Conservation (phyloP, 2,888 invertebrate species). For the Perizoma affinitatum region DNA sequence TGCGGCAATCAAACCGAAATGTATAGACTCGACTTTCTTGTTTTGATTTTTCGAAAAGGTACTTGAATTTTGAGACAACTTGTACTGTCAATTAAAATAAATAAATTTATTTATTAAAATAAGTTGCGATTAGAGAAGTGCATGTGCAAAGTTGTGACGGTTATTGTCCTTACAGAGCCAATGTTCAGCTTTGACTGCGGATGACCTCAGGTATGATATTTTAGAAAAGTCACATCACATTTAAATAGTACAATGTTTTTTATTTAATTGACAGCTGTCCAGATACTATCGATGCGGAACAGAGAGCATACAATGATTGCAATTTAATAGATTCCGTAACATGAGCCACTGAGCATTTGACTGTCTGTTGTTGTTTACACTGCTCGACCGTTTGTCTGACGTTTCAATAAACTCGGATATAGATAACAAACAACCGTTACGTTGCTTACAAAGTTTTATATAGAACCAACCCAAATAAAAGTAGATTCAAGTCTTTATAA, state of each 20-base stretch:
- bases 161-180: too few species aligned
- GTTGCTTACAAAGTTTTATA: too few species aligned
- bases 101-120: too few species aligned
- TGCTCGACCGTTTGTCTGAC: slow-evolving; percentile 18
- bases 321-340: slow-evolving; percentile 28
- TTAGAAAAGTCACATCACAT: slow-evolving; percentile 10
- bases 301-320: slow-evolving; percentile 14
- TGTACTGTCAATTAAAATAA: too few species aligned
- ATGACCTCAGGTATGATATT: neutral
- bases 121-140: too few species aligned
- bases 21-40: slow-evolving; percentile 13
- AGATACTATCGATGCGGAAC: slow-evolving; percentile 17
- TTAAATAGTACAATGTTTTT: slow-evolving; percentile 19
- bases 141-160: too few species aligned
- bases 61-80: too few species aligned
- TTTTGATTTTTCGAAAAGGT: neutral
- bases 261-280: slow-evolving; percentile 26
- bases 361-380: slow-evolving; percentile 28
- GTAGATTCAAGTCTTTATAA: too few species aligned
- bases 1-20: slow-evolving; percentile 27
- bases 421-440: too few species aligned
- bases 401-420: slow-evolving; percentile 31
- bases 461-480: too few species aligned
- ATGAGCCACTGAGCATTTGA: slow-evolving; percentile 23
- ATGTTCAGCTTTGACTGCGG: too few species aligned